A percentile compares a stretch with the other conserved stretches of the same genome.
Conservation (phyloP, 2,797 vertebrate genomes). For the Cossypha polioptera region DNA sequence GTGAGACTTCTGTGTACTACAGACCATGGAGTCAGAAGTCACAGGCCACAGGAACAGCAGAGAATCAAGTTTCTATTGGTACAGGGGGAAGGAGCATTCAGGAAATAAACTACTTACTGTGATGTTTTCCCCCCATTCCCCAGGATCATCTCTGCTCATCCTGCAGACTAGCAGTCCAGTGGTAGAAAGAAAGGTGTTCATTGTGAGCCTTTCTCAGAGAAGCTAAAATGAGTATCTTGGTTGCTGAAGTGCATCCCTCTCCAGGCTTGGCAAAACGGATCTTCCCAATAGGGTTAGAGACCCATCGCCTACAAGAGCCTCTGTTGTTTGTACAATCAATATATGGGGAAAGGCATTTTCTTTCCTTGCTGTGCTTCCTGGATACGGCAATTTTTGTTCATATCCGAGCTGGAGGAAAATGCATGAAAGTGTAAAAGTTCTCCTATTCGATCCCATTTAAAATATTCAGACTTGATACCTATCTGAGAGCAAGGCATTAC, state of each 20-base stretch:
- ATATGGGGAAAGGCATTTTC: not conserved
- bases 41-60: not conserved
- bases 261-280: not conserved
- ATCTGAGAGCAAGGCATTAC: not conserved
- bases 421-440: not conserved
- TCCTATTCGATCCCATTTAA: not conserved
- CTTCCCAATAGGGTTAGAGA: not conserved
- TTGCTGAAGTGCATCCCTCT: fast-evolving
- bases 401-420: not conserved
- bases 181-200: not conserved
- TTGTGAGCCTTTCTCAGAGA: not conserved
- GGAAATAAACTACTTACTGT: not conserved
- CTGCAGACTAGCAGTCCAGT: not conserved
- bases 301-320: not conserved
- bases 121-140: fast-evolving
- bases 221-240: not conserved
- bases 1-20: not conserved
- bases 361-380: not conserved
- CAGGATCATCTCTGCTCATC: not conserved
- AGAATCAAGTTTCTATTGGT: not conserved
- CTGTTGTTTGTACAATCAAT: not conserved
- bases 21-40: not conserved
- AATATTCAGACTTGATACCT: not conserved
- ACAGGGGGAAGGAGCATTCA: not conserved
- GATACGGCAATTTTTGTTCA: not conserved